These are phyloP conservation scores for Triplophysa siluroides DNA, from an alignment of 2,113 vertebrate species.

Conservation along the genomic window DNA sequence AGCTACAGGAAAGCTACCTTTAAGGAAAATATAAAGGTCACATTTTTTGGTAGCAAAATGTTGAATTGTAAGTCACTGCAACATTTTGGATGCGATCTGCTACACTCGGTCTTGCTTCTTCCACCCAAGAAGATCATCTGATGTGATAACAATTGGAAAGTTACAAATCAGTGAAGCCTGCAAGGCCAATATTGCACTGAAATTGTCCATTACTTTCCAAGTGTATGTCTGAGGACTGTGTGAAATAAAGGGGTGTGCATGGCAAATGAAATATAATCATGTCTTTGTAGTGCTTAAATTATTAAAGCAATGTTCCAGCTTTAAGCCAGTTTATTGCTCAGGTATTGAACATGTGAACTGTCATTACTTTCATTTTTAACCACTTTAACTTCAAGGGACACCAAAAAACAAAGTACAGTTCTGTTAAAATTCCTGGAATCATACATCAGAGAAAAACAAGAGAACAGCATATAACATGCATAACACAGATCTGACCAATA, in stretches of 20 bases:
- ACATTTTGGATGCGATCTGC: neutral
- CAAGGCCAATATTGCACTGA: neutral
- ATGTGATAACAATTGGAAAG: conserved; percentile 8
- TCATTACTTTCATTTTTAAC: too few species aligned
- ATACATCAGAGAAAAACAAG: too few species aligned
- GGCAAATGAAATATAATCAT: conserved; percentile 24
- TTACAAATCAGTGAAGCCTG: conserved; percentile 9
- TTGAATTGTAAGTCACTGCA: neutral
- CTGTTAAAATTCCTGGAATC: too few species aligned
- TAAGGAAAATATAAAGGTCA: conserved; percentile 2
- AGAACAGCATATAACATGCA: too few species aligned
- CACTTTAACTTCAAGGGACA: too few species aligned
- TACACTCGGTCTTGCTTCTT: neutral
- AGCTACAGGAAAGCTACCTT: too few species aligned
- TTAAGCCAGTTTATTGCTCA: conserved; percentile 11
- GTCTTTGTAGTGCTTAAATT: neutral
- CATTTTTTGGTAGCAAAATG: neutral
- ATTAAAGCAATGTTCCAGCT: conserved; percentile 1
- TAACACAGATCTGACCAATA: too few species aligned
- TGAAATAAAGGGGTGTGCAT: conserved; percentile 25
- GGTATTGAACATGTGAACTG: too few species aligned
- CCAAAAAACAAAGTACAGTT: too few species aligned
- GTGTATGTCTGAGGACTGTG: conserved; percentile 11
- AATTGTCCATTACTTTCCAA: conserved; percentile 24
- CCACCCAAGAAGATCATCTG: conserved; percentile 7